Evolutionary conservation across 1,140 invertebrate species (phyloP).

Genomic region (Bombus waltoni): DNA sequence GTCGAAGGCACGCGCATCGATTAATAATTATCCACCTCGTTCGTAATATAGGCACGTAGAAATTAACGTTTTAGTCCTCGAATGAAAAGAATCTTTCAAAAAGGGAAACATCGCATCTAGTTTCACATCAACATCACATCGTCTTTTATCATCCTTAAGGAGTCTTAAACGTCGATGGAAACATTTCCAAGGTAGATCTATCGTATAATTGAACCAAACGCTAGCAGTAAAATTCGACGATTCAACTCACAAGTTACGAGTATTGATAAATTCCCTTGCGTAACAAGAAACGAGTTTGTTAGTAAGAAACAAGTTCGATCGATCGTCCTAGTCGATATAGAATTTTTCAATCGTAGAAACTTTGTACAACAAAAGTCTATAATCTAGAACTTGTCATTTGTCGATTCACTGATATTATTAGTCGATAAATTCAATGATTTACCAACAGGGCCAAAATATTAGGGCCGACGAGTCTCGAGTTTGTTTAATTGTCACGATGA

Average conservation of each 20-base stretch:
- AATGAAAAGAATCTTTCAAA: neutral
- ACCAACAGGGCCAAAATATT: neutral
- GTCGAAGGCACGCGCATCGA: constrained; percentile 34
- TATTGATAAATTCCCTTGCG: no score
- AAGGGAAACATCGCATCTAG: neutral
- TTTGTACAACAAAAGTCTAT: neutral
- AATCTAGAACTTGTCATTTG: neutral
- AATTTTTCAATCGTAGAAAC: neutral
- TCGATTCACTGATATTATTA: neutral
- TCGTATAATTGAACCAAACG: neutral
- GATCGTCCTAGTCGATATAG: neutral
- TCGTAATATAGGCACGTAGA: constrained; percentile 30
- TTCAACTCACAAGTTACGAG: no score
- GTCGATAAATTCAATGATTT: neutral
- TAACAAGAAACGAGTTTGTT: no score
- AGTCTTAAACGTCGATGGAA: neutral
- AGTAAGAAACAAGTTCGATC: neutral
- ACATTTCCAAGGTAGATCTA: neutral
- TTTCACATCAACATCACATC: neutral
- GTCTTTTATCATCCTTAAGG: neutral
- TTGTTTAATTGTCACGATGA: neutral
- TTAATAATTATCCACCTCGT: constrained; percentile 49
- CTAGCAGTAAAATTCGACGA: no score
- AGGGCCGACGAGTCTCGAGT: neutral
- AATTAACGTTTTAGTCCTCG: constrained; percentile 21